Evolutionary conservation across 2,888 invertebrate genomes (phyloP).

Genomic region (Trissoscelio sp.): DNA sequence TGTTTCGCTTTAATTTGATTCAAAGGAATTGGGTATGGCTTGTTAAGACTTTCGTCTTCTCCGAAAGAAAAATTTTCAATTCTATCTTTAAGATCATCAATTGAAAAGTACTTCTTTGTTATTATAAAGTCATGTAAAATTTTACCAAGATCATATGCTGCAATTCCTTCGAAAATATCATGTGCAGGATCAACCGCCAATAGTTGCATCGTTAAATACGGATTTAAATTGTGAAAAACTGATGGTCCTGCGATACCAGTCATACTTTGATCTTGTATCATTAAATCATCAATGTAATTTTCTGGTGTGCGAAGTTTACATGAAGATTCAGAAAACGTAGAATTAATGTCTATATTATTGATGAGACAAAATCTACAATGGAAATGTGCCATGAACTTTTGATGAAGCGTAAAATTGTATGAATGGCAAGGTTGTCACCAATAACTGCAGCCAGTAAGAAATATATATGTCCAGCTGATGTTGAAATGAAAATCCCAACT

Average conservation of each 20-base stretch:
- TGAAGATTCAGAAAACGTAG: not conserved
- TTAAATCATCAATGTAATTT: constrained; percentile 26
- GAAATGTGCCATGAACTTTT: constrained; percentile 1
- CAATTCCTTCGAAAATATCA: constrained; percentile 11
- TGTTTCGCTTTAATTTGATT: constrained; percentile 21
- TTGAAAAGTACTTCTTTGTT: constrained; percentile 53
- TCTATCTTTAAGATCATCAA: constrained; percentile 50
- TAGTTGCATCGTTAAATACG: not conserved
- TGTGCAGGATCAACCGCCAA: not conserved
- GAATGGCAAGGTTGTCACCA: constrained; percentile 54
- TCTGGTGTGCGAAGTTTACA: not conserved
- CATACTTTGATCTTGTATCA: constrained; percentile 43
- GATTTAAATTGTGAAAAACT: not conserved
- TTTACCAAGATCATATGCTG: constrained; percentile 65
- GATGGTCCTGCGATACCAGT: not conserved
- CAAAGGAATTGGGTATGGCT: constrained; percentile 21
- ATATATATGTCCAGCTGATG: not conserved
- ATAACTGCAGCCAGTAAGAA: constrained; percentile 37
- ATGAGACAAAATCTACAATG: not conserved
- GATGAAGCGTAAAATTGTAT: constrained; percentile 48
- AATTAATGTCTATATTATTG: not conserved
- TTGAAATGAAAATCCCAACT: not conserved
- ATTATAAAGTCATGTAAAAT: constrained; percentile 63
- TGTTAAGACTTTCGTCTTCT: constrained; percentile 28
- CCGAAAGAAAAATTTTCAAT: constrained; percentile 43